Base-by-base conservation (phyloP, 2,797 vertebrate genomes). In the Austrolebias charrua region DNA sequence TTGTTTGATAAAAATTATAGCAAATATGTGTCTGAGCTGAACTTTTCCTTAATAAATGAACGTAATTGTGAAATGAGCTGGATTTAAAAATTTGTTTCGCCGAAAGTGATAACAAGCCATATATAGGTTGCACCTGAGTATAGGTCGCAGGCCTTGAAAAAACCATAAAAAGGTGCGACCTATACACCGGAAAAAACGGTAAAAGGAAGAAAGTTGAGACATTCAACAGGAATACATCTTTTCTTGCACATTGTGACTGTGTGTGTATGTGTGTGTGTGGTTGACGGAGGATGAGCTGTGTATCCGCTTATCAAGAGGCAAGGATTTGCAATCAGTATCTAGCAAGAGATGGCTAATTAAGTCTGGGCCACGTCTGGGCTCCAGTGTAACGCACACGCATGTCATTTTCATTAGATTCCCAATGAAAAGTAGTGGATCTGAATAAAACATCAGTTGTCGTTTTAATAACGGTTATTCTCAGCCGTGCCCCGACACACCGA, bases 261-360 rank as follows among this genome's bases (percentile, higher is more conserved):
- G 53, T 15, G 59, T 19, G 45, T 29, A 46, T 42, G 19, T 20
- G 68, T 35, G 68, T 35, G 9, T 16, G n/a, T 13, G 65, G 12
- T 11, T 45, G 18, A 46, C n/a, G 18, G 19, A 78, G 65, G 75
- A 77, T 75, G 78, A 42, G 68, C 69, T 58, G 66, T 74, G 76
- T 88, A 89, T 88, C 76, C 72, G 77, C 80, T 86, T 88, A 92
- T 92, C 90, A 92, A 88, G 86, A 84, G 75, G 56, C 80, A 87
- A 79, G 75, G 83, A 87, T 90, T 79, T 86, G 89, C 86, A 92
- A 93, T 92, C 90, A 92, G 88, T 1, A 62, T 86, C 79, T 81
- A 45, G 73, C 81, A 40, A 82, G 83, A 82, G 70, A 80, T 19
- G 42, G 84, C 72, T 91, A 92, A 92, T 92, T 91, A 92, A 86